phyloP scores from a whole-genome alignment of 2,797 vertebrate species.

The Remorina albescens region DNA sequence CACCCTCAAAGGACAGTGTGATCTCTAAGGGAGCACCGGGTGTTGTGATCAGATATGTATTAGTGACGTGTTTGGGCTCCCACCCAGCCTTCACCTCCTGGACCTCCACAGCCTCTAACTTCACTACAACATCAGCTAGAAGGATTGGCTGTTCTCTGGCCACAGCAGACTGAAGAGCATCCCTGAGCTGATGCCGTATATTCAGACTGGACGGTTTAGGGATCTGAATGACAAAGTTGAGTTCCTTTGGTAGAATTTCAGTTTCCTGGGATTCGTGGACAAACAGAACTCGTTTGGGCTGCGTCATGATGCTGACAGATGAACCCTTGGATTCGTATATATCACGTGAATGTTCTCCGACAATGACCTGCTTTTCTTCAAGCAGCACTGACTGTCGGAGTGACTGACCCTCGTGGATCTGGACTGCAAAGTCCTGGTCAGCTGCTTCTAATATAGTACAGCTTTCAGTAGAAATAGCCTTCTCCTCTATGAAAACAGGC shows the following conservation, averaged over 20 bases:
- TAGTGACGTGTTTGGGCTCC: constrained; percentile 80
- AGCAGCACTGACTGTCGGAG: constrained; percentile 84
- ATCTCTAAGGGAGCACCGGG: constrained; percentile 85
- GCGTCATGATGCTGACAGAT: constrained; percentile 60
- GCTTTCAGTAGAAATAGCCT: constrained; percentile 81
- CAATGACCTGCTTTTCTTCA: constrained; percentile 85
- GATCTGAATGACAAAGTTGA: constrained; percentile 77
- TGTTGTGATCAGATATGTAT: constrained; percentile 87
- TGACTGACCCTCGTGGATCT: constrained; percentile 86
- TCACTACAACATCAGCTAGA: constrained; percentile 85
- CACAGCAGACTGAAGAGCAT: constrained; percentile 85
- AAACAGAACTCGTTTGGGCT: constrained; percentile 69
- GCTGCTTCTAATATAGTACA: constrained; percentile 78
- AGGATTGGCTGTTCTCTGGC: constrained; percentile 84
- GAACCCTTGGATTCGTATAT: constrained; percentile 65
- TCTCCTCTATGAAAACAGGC: constrained; percentile 76
- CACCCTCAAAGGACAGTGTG: constrained; percentile 83
- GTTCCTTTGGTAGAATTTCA: constrained; percentile 84
- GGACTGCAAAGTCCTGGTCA: constrained; percentile 85
- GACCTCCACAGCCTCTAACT: constrained; percentile 82
- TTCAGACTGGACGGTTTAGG: constrained; percentile 79
- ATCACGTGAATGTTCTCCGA: constrained; percentile 75
- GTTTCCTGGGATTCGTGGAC: constrained; percentile 78
- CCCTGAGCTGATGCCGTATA: constrained; percentile 85
- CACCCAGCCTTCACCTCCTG: constrained; percentile 82